Percentiles rank a stretch among this genome's conserved stretches.
Evolutionary conservation across 37 sponge, comb jelly and placozoan genomes (phyloP).

Genomic region (Crambe crambe): DNA sequence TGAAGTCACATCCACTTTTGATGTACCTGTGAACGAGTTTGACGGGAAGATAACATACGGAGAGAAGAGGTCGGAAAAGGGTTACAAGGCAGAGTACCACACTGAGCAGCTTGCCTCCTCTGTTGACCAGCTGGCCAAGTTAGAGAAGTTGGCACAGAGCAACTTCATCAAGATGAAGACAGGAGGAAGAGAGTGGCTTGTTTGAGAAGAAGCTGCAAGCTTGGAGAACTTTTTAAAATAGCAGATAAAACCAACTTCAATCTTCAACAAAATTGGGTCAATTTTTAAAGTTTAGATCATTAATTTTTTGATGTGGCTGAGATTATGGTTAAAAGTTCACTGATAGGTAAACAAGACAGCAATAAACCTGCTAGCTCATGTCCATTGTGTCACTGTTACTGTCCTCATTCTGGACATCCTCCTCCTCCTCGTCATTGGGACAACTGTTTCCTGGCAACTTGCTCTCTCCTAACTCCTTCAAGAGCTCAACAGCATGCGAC

Average conservation of each 20-base stretch:
- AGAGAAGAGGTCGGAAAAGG: slow-evolving; percentile 49
- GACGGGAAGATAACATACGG: slow-evolving; percentile 96
- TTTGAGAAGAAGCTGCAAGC: too few species aligned
- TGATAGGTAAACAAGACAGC: too few species aligned
- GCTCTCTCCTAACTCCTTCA: slow-evolving; percentile 22
- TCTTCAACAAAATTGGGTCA: too few species aligned
- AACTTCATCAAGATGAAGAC: slow-evolving; percentile 70
- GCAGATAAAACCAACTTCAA: too few species aligned
- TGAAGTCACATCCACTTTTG: slow-evolving; percentile 48
- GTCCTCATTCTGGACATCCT: neutral
- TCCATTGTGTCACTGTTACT: too few species aligned
- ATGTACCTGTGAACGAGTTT: slow-evolving; percentile 82
- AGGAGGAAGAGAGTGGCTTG: neutral
- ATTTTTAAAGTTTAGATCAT: too few species aligned
- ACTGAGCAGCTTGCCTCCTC: slow-evolving; percentile 72
- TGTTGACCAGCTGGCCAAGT: slow-evolving; percentile 66
- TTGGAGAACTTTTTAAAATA: too few species aligned
- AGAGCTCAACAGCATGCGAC: slow-evolving; percentile 50
- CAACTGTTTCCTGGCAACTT: neutral
- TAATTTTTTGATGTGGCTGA: neutral
- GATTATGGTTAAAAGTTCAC: neutral
- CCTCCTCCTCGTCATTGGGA: neutral
- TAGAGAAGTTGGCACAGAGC: slow-evolving; percentile 82
- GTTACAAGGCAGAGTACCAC: slow-evolving; percentile 52
- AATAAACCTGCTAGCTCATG: too few species aligned